A percentile compares a stretch with the other conserved stretches of the same genome.
Conservation (phyloP, 2,797 vertebrate species). For the Sebastes cheni region DNA sequence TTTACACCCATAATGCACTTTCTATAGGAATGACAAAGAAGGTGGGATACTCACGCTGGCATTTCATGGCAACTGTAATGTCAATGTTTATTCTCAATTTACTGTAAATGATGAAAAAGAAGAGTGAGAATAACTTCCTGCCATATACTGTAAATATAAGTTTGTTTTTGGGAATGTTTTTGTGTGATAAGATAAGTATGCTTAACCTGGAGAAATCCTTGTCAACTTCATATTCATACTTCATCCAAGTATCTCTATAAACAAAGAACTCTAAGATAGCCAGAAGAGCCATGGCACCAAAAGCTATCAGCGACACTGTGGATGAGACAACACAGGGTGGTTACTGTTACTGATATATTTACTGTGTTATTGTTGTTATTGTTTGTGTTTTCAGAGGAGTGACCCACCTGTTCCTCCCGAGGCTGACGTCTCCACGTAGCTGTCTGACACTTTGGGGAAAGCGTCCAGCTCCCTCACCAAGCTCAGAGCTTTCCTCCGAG, state of each 20-base stretch:
- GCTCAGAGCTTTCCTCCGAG: slow-evolving; percentile 92
- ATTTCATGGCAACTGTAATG: slow-evolving; percentile 97
- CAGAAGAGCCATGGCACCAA: slow-evolving; percentile 90
- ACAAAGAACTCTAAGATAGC: slow-evolving; percentile 95
- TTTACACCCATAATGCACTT: neutral
- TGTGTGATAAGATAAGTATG: neutral
- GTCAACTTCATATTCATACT: slow-evolving; percentile 96
- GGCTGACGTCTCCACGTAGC: slow-evolving; percentile 93
- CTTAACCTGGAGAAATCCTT: slow-evolving; percentile 96
- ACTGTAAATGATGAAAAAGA: slow-evolving; percentile 78
- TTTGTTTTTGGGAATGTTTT: neutral
- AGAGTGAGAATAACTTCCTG: neutral
- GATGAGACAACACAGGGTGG: neutral
- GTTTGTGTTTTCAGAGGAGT: neutral
- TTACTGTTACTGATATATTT: neutral
- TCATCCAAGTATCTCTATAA: slow-evolving; percentile 97
- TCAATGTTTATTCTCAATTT: slow-evolving; percentile 97
- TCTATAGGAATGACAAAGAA: neutral
- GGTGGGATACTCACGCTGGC: slow-evolving; percentile 92
- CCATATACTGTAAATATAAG: neutral
- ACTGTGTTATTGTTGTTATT: neutral
- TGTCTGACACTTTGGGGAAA: slow-evolving; percentile 97
- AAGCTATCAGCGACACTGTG: slow-evolving; percentile 93
- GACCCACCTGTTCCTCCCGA: slow-evolving; percentile 92
- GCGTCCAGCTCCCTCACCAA: slow-evolving; percentile 96